Base-by-base conservation (phyloP, 1,140 invertebrate genomes). In the Cryptotermes secundus region DNA sequence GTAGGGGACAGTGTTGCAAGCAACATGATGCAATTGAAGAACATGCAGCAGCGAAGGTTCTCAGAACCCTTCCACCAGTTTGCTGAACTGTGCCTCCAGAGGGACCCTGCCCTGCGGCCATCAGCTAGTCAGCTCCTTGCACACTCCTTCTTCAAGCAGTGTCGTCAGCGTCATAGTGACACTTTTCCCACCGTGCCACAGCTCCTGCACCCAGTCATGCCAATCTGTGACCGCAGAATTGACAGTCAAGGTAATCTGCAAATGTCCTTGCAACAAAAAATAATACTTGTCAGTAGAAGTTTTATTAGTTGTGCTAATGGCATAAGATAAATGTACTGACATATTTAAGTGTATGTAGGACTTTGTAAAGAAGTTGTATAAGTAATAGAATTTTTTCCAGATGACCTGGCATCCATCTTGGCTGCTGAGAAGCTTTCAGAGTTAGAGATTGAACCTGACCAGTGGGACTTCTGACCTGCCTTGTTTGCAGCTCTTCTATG, bases 81-180 rank as follows among this genome's bases (percentile, higher is more conserved):
- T 86, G 92, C 93, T 65, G 93, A 95, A 86, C 87, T 94, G 19
- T 96, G 95, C 89, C 88, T 95, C 53, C 91, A 93, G 87, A 92
- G 92, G 85, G 94, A 95, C 86, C 92, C 94, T 3, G 88, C 89
- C 14, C 90, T 92, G 86, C 90, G 95, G 86, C 95, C 94, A 84
- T 90, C 91, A 42, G 91, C 93, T n/a, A 88, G 89, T 3, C 92
- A 94, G 86, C 88, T 97, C 72, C 88, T 96, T 34, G 92, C 90
- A 83, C 96, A 97, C 88, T 90, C 92, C 16, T 96, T 96, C 89
- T 95, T 97, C 87, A 96, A 96, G 89, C 92, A 94, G 85, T 85
- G 59, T 85, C 82, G 84, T 83, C 87, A 87, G 85, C 87, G 86
- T 80, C 85, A 85, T 31, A 86, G 88, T 31, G 81, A 82, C 19